Evolutionary conservation across 2,113 vertebrate genomes (phyloP), one percentile per base, ranked within the genome.

Genomic region (Planiliza haematocheilus): DNA sequence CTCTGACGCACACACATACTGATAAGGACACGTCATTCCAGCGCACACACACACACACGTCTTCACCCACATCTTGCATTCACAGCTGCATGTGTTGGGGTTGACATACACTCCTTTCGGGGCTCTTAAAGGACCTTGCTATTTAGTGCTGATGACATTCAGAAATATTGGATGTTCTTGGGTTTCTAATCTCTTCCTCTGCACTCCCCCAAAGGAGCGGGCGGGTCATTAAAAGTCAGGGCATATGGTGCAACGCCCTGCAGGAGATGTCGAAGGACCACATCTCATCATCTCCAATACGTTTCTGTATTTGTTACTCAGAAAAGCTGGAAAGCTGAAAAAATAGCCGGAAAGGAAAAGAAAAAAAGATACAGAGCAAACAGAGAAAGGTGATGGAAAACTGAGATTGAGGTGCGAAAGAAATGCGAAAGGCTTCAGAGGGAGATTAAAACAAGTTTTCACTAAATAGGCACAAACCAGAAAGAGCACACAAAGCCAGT

Each of bases 111-210:
- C 61, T 72, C 34, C 60, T 67, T 76, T 68, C 34, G 21, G 59
- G 56, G 41, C 37, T 48, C 60, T 70, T 67, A 39, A 66, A 77
- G 70, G 63, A 72, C 56, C 73, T 75, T 64, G 56, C 58, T 77
- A 64, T 83, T 86, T 76, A 65, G 79, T 73, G 48, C 58, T 57
- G 75, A 58, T 86, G 86, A 89, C 83, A 84, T 91, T 86, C 78
- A 73, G 64, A 82, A 81, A 82, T 85, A 78, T 11, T 57, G 69
- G 68, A 80, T 82, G 72, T 85, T 82, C 79, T 79, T 37, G 7
- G 66, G 60, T 63, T 87, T 81, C 71, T 84, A 74, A 81, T 77
- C 76, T 81, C 49, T 79, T 64, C 51, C 55, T 21, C 56, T 18
- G 36, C 21, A 2, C 45, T 64, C 79, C 72, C 67, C 81, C 16